These are phyloP conservation scores for Pocillopora damicornis DNA, from an alignment of 64 coral and sea anemone genomes.

Conservation along the genomic window DNA sequence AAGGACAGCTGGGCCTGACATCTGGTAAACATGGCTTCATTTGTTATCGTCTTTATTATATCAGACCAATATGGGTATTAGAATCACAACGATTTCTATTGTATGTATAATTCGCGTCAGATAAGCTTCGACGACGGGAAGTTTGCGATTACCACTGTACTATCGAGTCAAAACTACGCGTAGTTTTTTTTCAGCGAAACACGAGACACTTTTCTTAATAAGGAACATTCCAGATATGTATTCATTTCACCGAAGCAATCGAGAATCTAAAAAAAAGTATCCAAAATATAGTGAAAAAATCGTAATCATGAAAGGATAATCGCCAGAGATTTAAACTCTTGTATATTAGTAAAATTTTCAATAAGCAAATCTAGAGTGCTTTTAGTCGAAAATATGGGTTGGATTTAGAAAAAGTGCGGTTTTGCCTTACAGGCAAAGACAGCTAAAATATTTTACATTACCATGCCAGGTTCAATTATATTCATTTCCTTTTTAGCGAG, in stretches of 20 bases:
- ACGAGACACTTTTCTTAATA: not conserved
- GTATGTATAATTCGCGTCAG: constrained; percentile 40
- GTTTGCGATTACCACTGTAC: not conserved
- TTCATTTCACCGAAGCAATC: not conserved
- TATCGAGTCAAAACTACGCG: not conserved
- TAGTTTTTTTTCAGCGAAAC: not conserved
- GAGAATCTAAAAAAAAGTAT: not conserved
- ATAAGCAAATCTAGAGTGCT: not conserved
- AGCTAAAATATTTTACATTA: not conserved
- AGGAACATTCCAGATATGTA: not conserved
- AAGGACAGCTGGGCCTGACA: constrained; percentile 54
- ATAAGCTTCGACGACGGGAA: constrained; percentile 44
- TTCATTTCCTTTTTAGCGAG: constrained; percentile 4
- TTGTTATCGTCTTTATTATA: constrained; percentile 68
- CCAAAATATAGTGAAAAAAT: not conserved
- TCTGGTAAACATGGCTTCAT: constrained; percentile 85
- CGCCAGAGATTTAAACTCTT: not conserved
- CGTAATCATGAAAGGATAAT: not conserved
- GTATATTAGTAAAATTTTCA: not conserved
- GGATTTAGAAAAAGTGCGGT: not conserved
- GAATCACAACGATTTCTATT: constrained; percentile 47
- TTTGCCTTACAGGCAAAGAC: not conserved
- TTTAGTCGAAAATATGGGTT: not conserved
- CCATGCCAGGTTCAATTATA: not conserved
- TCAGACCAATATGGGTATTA: constrained; percentile 70